These are phyloP conservation scores for Prionailurus viverrinus DNA, from an alignment of 2,113 vertebrate species.

Conservation along the genomic window DNA sequence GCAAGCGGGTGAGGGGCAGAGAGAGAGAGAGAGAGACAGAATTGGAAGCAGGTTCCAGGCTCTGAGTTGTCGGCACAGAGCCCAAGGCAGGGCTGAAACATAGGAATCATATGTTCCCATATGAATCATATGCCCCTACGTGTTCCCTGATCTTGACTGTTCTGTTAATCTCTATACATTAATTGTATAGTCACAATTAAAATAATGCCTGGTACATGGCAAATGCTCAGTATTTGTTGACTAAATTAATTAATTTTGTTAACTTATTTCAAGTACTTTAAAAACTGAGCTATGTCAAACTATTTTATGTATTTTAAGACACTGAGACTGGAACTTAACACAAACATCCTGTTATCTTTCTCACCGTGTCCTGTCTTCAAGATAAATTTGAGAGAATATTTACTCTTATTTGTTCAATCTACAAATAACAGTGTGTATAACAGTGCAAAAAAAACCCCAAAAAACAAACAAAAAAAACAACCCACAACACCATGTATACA, in stretches of 20 bases:
- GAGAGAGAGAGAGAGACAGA: too few species aligned
- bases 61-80: too few species aligned
- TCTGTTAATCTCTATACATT: neutral
- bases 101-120: too few species aligned
- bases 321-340: neutral
- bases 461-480: neutral
- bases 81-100: too few species aligned
- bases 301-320: slow-evolving; percentile 5
- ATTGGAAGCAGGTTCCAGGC: too few species aligned
- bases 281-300: neutral
- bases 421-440: neutral
- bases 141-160: neutral
- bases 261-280: slow-evolving; percentile 16
- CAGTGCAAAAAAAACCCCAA: neutral
- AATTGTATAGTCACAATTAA: neutral
- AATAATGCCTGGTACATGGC: neutral
- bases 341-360: neutral
- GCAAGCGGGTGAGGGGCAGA: too few species aligned
- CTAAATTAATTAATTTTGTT: slow-evolving; percentile 33
- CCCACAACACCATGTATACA: neutral
- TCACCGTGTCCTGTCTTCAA: slow-evolving; percentile 22
- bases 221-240: neutral
- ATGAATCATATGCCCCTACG: too few species aligned
- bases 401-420: slow-evolving; percentile 1
- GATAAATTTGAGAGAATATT: slow-evolving; percentile 13